Conservation (phyloP, 1,140 invertebrate species). For the Drosophila kikkawai region DNA sequence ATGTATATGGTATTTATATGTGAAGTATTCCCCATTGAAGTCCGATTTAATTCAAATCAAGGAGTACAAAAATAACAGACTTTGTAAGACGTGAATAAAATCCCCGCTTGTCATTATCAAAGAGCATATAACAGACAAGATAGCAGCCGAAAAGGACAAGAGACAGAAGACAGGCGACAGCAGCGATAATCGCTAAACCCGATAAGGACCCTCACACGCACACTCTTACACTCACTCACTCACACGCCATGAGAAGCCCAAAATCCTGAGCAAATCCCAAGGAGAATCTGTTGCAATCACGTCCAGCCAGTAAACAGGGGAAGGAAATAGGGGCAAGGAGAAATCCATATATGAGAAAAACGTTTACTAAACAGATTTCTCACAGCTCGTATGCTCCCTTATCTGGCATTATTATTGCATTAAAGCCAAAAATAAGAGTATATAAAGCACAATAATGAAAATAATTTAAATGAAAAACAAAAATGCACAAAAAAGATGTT, state of each 20-base stretch:
- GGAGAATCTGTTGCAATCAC: slow-evolving; percentile 72
- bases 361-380: slow-evolving; percentile 46
- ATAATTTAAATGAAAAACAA: slow-evolving; percentile 8
- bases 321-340: not conserved
- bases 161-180: slow-evolving; percentile 37
- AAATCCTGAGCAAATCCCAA: slow-evolving; percentile 58
- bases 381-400: slow-evolving; percentile 27
- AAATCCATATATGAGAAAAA: slow-evolving; percentile 4
- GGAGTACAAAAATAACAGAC: slow-evolving; percentile 7
- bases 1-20: slow-evolving; percentile 7
- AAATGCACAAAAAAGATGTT: slow-evolving; percentile 57
- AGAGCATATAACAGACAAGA: slow-evolving; percentile 33
- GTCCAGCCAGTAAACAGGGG: not conserved
- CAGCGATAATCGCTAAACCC: slow-evolving; percentile 39
- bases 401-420: slow-evolving; percentile 54
- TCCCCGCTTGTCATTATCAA: slow-evolving; percentile 51
- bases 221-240: not conserved
- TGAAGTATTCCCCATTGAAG: slow-evolving; percentile 4
- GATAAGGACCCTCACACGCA: slow-evolving; percentile 40
- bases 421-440: slow-evolving; percentile 49
- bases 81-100: slow-evolving; percentile 30
- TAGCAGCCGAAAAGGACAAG: slow-evolving; percentile 31
- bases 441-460: not conserved
- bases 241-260: slow-evolving; percentile 15
- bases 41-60: slow-evolving; percentile 18